phyloP scores from a whole-genome alignment of 2,113 vertebrate species.

The Melanocharis versteri region DNA sequence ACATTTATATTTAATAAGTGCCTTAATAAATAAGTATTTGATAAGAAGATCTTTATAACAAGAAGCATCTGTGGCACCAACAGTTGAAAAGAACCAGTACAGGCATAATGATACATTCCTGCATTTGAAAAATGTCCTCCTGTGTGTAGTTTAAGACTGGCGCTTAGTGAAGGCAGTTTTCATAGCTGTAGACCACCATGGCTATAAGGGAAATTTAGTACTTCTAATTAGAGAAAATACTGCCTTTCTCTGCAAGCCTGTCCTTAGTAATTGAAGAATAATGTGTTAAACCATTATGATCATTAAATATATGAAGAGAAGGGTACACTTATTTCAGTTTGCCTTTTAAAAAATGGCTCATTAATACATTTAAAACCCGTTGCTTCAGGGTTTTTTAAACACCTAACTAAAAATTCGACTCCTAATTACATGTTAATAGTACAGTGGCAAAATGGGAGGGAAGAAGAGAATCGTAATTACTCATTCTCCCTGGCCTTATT shows the following conservation, averaged over 20 bases:
- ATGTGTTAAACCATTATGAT: slow-evolving; percentile 23
- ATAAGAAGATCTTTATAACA: background rate
- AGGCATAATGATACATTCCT: background rate
- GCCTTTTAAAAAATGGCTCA: slow-evolving; percentile 14
- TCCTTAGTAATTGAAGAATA: slow-evolving; percentile 38
- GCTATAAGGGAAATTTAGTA: slow-evolving; percentile 11
- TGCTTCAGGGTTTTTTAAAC: slow-evolving; percentile 37
- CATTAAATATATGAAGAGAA: slow-evolving; percentile 35
- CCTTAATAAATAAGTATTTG: background rate
- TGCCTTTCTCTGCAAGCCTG: slow-evolving; percentile 21
- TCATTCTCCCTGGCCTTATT: slow-evolving; percentile 19
- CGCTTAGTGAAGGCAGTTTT: background rate
- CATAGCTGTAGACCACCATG: background rate
- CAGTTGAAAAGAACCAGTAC: background rate
- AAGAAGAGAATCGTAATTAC: slow-evolving; percentile 8
- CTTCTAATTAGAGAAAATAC: slow-evolving; percentile 23
- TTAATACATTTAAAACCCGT: slow-evolving; percentile 40
- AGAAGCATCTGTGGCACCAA: background rate
- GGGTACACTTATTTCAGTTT: slow-evolving; percentile 14
- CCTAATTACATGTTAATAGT: slow-evolving; percentile 54
- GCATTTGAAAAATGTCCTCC: background rate
- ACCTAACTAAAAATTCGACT: slow-evolving; percentile 39
- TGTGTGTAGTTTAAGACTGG: background rate
- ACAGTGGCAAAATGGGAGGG: slow-evolving; percentile 12
- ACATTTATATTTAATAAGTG: background rate